phyloP scores from a whole-genome alignment of 2,888 invertebrate genomes.

The Trichacis sp. region DNA sequence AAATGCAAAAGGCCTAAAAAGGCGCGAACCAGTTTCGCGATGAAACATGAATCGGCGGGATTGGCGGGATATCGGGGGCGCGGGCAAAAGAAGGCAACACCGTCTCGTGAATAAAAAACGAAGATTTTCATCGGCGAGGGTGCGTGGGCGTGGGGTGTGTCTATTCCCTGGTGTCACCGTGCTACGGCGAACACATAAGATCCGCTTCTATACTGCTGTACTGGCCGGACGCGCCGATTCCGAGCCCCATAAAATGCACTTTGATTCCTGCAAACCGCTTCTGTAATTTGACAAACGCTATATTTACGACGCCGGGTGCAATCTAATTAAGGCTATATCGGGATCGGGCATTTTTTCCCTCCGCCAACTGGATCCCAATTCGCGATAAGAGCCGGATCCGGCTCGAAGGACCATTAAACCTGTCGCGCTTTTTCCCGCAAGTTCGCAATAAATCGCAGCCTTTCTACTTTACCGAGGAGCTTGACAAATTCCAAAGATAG shows the following conservation, averaged over 20 bases:
- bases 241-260: not conserved
- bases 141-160: conserved; percentile 42
- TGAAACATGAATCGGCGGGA: conserved; percentile 13
- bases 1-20: not conserved
- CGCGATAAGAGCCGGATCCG: not conserved
- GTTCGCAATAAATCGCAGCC: too few species aligned
- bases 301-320: not conserved
- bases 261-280: not conserved
- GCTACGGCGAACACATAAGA: conserved; percentile 16
- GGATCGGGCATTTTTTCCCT: not conserved
- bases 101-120: conserved; percentile 37
- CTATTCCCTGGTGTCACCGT: conserved; percentile 26
- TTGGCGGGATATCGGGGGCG: conserved; percentile 27
- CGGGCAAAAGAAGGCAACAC: conserved; percentile 34
- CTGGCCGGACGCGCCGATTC: conserved; percentile 12
- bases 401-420: not conserved
- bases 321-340: conserved; percentile 1
- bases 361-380: not conserved
- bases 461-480: too few species aligned
- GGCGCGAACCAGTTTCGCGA: conserved; percentile 2
- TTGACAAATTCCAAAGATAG: too few species aligned
- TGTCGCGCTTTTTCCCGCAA: not conserved
- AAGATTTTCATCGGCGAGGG: conserved; percentile 14
- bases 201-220: conserved; percentile 20
- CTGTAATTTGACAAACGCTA: not conserved